Base-by-base conservation (phyloP, 37 sponge, comb jelly and placozoan genomes). In the Ianthella basta region DNA sequence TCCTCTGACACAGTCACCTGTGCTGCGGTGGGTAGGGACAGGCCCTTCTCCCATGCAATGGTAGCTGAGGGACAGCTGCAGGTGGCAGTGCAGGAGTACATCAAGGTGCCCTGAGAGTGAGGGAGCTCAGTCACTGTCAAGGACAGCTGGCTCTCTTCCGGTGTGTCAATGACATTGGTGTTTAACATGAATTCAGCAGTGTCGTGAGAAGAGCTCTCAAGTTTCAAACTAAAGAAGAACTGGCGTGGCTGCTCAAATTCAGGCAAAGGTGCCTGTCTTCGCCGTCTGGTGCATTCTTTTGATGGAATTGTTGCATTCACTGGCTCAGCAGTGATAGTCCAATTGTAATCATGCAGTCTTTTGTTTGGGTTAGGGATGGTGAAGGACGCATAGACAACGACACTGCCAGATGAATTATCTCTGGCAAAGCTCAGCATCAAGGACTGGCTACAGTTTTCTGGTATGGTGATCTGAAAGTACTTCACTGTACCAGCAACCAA, bases 351-450 rank as follows among this genome's bases (percentile, higher is more conserved):
- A 30, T 69, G 35, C 18, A 69, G 70, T 69, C 33, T 69, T 69
- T 32, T 18, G 19, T 32, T 69, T 0, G 70, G 70, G 34, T 69
- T 69, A 3, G 29, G 29, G 34, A 34, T 34, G 19, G 29, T 18
- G 25, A 75, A 75, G n/a, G 78, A 75, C 15, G 44, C 78, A 41
- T 75, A 75, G 25, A 75, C 78, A 53, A 36, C 6, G 20, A 36
- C 40, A 53, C 25, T 50, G 44, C 54, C 78, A 1, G 37, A 40
- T 75, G 21, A 16, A 53, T 5, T 21, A 23, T 40, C 40, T 24
- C 15, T 36, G 13, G 20, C 25, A 18, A 14, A 25, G 38, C 37
- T 21, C 25, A 44, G 6, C 3, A 10, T 44, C 50, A 44, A 44
- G 50, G 50, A 44, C 50, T 44, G 50, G 8, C 50, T 44, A 8